Evolutionary conservation across 1,140 invertebrate genomes (phyloP), one percentile per base, ranked within the genome.

Genomic region (Cyclina sinensis): DNA sequence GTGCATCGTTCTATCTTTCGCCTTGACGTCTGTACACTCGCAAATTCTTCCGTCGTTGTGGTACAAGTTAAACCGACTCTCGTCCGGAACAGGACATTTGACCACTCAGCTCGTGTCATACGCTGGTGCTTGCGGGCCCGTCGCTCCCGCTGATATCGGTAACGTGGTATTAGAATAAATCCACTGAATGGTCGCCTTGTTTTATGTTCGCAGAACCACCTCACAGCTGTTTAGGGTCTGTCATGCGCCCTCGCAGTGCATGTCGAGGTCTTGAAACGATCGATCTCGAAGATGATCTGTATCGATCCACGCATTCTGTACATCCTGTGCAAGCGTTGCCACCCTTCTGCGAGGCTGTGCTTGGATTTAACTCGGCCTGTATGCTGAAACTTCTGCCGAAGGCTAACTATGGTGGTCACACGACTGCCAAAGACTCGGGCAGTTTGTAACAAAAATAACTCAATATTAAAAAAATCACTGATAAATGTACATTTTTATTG

Each of bases 11-110:
- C 27, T 30, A 80, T 27, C 86, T 30, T 70, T 87, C 73, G 43
- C 86, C 76, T 68, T 35, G 54, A 39, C 59, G 39, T 68, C 73
- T 62, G 27, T 51, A 87, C 32, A 87, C 73, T 14, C 68, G 35
- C 43, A 86, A n/a, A n/a, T 43, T 7, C 73, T 30, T 76, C 70
- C 73, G 46, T 54, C 51, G 51, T 18, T 54, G 51, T 54, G 51
- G 21, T 54, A 54, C 51, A 54, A 11, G 51, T 54, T 54, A 54
- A 54, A 18, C 51, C 51, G 51, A 18, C 51, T 54, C 51, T 54
- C 51, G 51, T 54, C 51, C 51, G 21, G 51, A 54, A 54, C 51
- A 54, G 18, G 51, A 54, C 51, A 54, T 54, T 54, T 54, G 51
- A 54, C 51, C 51, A 54, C 51, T 54, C 51, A 11, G 21, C 14